Base-by-base conservation (phyloP, 2,113 vertebrate species). In the Zosterops japonicus region DNA sequence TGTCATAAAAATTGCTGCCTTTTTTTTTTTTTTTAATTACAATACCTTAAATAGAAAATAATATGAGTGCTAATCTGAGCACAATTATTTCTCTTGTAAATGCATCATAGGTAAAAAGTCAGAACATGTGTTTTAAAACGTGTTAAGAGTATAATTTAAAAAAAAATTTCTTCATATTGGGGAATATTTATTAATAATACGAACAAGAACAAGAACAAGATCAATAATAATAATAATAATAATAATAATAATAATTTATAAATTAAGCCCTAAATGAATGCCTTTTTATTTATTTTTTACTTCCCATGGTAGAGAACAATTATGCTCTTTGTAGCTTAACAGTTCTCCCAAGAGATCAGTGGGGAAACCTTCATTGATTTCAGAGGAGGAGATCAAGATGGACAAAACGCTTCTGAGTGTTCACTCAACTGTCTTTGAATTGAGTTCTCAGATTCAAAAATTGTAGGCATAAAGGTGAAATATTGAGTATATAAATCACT, bases 191-290 rank as follows among this genome's bases (percentile, higher is more conserved):
- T 12, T 53, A 50, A 42, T 19, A 17, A 39, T n/a, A 72, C 8
- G 14, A 50, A 27, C 3, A 56, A 14, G 11, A 63, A 36, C 9
- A 59, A 33, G 28, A 50, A 4, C 11, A 52, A 44, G 9, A 35
- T 22, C 16, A 81, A 20, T 5, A 28, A 11, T 24, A 59, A 21
- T 7, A 47, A 81, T 15, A 39, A 39, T 5, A 39, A 39, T 11
- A 35, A 27, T 21, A 81, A 21, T 8, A 28, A 11, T 31, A 55
- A 18, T 8, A 42, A 81, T 20, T 35, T 71, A 36, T 23, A 71
- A 59, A 75, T 31, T 24, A 49, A 36, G 2, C 1, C 1, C 1
- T 6, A 53, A 46, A 71, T 4, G 0, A 52, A 47, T 17, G 0
- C 2, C 2, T 46, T 81, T 90, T 56, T 31, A 15, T 72, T 65